These are phyloP conservation scores for Bombyx huttoni DNA, from an alignment of 2,888 invertebrate genomes.

Conservation along the genomic window DNA sequence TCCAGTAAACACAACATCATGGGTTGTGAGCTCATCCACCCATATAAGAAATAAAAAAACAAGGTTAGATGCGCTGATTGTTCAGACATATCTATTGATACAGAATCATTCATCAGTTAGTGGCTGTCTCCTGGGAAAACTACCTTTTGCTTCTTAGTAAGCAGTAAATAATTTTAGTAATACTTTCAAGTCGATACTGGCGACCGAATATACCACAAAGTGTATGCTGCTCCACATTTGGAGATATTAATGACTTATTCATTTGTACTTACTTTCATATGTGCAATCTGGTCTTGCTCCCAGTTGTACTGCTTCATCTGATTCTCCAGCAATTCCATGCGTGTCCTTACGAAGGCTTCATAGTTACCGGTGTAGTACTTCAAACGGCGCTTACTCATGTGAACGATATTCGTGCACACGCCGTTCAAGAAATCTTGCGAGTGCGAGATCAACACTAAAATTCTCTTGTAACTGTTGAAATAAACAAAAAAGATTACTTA, in stretches of 20 bases:
- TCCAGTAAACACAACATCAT: too few relatives aligned
- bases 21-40: too few relatives aligned
- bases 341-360: conserved; percentile 94
- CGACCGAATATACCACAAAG: too few relatives aligned
- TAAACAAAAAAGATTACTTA: background rate
- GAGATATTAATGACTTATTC: background rate
- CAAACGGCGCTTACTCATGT: conserved; percentile 92
- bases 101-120: too few relatives aligned
- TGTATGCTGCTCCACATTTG: background rate
- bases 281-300: conserved; percentile 99
- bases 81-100: too few relatives aligned
- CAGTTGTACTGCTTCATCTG: conserved; percentile 99
- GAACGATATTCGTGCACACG: conserved; percentile 96
- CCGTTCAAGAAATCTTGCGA: conserved; percentile 99
- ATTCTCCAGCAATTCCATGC: conserved; percentile 95
- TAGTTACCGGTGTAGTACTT: conserved; percentile 98
- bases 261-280: conserved; percentile 87
- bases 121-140: too few relatives aligned
- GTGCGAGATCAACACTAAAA: conserved; percentile 97
- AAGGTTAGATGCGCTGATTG: too few relatives aligned
- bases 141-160: too few relatives aligned
- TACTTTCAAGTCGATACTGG: too few relatives aligned
- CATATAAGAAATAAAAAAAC: too few relatives aligned
- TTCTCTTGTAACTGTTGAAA: conserved; percentile 86
- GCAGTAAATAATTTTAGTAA: too few relatives aligned